Conservation (phyloP, 2,888 invertebrate genomes). For the Heterodera filipjevi region DNA sequence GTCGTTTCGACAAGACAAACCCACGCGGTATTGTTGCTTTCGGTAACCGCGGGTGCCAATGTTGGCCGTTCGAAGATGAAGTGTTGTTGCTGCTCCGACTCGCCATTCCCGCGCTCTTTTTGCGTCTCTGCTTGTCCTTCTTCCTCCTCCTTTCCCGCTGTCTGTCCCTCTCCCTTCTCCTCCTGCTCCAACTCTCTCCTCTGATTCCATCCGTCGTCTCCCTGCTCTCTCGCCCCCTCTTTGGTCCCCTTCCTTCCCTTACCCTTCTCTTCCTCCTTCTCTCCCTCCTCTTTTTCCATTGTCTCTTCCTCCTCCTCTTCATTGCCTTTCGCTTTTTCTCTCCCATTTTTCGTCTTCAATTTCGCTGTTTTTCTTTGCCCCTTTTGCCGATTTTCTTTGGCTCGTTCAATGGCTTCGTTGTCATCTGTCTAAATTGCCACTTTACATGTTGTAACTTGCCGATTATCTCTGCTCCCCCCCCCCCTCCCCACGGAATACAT, state of each 20-base stretch:
- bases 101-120: slow-evolving; percentile 24
- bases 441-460: too few species aligned
- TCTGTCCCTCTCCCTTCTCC: slow-evolving; percentile 28
- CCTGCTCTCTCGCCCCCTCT: not conserved
- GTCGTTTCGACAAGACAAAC: too few species aligned
- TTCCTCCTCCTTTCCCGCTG: slow-evolving; percentile 39
- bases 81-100: slow-evolving; percentile 39
- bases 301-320: slow-evolving; percentile 44
- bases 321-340: slow-evolving; percentile 35
- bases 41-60: slow-evolving; percentile 37
- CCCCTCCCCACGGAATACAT: too few species aligned
- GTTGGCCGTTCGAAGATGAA: slow-evolving; percentile 62
- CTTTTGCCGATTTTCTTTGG: slow-evolving; percentile 44
- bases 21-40: slow-evolving; percentile 23
- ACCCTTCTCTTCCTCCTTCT: slow-evolving; percentile 43
- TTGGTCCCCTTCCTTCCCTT: slow-evolving; percentile 32
- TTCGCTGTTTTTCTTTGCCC: not conserved
- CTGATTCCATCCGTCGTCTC: not conserved
- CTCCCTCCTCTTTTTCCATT: slow-evolving; percentile 43
- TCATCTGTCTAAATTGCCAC: slow-evolving; percentile 50
- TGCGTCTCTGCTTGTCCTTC: slow-evolving; percentile 30
- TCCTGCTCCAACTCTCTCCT: slow-evolving; percentile 9
- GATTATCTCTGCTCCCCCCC: too few species aligned
- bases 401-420: slow-evolving; percentile 51
- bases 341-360: slow-evolving; percentile 11